These are phyloP conservation scores for Pyrocoelia pectoralis DNA, from an alignment of 2,888 invertebrate species.

Conservation along the genomic window DNA sequence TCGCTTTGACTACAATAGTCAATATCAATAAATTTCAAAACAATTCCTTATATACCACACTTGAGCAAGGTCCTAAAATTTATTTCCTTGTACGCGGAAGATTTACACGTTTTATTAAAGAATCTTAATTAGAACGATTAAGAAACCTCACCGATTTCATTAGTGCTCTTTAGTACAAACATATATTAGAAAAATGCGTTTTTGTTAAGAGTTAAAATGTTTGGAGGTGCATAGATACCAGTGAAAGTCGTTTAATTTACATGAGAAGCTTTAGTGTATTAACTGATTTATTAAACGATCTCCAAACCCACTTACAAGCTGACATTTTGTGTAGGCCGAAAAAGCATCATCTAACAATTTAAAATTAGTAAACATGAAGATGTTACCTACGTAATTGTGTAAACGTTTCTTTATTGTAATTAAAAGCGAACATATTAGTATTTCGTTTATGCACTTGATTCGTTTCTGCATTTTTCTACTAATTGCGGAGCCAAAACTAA, in stretches of 20 bases:
- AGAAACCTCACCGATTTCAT: slow-evolving; percentile 4
- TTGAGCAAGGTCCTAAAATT: neutral
- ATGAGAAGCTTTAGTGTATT: slow-evolving; percentile 22
- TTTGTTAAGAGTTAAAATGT: slow-evolving; percentile 7
- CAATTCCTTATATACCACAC: neutral
- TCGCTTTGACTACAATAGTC: slow-evolving; percentile 12
- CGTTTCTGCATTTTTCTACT: too few species aligned
- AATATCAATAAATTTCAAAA: slow-evolving; percentile 10
- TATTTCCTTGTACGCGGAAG: neutral
- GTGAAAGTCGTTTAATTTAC: slow-evolving; percentile 25
- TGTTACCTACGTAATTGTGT: slow-evolving; percentile 13
- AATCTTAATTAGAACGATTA: slow-evolving; percentile 3
- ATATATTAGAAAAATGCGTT: neutral
- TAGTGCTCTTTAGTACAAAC: neutral
- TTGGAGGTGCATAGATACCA: slow-evolving; percentile 15
- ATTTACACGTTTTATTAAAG: neutral
- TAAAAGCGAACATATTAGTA: neutral
- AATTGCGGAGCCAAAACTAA: too few species aligned
- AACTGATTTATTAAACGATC: slow-evolving; percentile 32
- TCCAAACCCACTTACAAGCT: slow-evolving; percentile 23
- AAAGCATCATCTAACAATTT: slow-evolving; percentile 21
- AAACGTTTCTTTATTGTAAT: slow-evolving; percentile 11
- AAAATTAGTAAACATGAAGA: slow-evolving; percentile 22
- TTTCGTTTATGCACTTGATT: neutral
- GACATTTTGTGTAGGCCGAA: slow-evolving; percentile 21